Base-by-base conservation (phyloP, 2,113 vertebrate genomes). In the Clarias macrocephalus region DNA sequence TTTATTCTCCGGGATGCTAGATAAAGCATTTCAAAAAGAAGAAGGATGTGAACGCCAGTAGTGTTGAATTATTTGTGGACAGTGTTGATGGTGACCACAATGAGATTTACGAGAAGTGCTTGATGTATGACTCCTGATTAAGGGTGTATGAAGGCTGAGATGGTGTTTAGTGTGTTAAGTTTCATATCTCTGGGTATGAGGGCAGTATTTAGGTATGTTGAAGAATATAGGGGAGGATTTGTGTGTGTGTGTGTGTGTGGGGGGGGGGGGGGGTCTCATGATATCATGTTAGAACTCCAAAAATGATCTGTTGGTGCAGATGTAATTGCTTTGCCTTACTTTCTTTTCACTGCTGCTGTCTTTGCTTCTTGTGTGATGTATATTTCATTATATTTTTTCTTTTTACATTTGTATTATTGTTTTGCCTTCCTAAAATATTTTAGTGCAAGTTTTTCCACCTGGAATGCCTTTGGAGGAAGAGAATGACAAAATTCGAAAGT, bases 401-500 rank as follows among this genome's bases (percentile, higher is more conserved):
- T 28, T 16, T 85, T 19, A 48, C 28, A 10, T 85, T 70, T 57
- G 18, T 19, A 68, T 72, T 70, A 28, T 68, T 65, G 10, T 60
- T 30, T 72, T 16, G 1, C 16, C 0, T 30, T 75, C 30, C 13
- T 79, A 13, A 73, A 86, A 80, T 90, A 88, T 83, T 93, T 90
- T 89, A 84, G 81, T 90, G 91, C 60, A 59, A 65, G 73, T 21
- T 91, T 88, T 90, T 93, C 93, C 93, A 94, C 93, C 93, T 90
- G 87, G 89, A 91, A 89, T 93, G 94, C 95, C 94, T 96, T 95
- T 91, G 56, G 88, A 42, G 42, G 10, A 19, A 37, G 42, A 80
- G 42, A 57, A 9, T 6, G 37, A 21, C 10, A 63, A n/a, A 25
- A 23, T 80, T 33, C 42, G 56, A 37, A 48, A 60, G 5, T 73